phyloP scores from a whole-genome alignment of 2,797 vertebrate genomes.

The Myotis vivesi region DNA sequence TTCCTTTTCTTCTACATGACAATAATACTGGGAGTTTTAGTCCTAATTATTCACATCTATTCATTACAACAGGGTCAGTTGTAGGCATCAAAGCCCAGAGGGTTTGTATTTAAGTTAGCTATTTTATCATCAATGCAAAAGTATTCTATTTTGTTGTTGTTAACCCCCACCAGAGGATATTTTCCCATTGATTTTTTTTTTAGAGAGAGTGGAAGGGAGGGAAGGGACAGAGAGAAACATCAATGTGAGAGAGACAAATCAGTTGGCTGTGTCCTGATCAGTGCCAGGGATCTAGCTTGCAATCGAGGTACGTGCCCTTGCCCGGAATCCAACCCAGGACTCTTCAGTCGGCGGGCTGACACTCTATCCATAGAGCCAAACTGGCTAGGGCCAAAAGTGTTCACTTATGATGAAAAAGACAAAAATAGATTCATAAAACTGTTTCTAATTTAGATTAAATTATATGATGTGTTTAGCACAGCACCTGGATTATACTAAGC shows the following conservation, averaged over 20 bases:
- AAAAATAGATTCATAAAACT: not conserved
- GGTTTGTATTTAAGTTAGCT: not conserved
- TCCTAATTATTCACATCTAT: not conserved
- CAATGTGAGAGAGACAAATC: no score
- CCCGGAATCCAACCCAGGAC: no score
- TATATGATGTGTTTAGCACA: not conserved
- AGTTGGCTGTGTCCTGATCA: no score
- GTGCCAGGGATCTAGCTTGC: no score
- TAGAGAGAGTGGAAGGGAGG: no score
- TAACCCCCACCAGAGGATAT: no score
- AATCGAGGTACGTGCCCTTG: no score
- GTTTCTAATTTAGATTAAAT: constrained; percentile 21
- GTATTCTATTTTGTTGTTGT: not conserved
- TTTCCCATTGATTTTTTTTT: no score
- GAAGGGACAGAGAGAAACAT: no score
- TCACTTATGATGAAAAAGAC: not conserved
- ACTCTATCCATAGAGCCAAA: no score
- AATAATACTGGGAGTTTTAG: not conserved
- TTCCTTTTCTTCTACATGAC: not conserved
- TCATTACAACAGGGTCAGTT: not conserved
- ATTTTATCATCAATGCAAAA: not conserved
- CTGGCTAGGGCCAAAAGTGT: not conserved
- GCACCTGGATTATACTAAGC: not conserved
- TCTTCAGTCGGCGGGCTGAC: no score
- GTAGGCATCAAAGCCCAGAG: not conserved